These are phyloP conservation scores for Drosophila pseudotakahashii DNA, from an alignment of 2,888 invertebrate species.

Conservation along the genomic window DNA sequence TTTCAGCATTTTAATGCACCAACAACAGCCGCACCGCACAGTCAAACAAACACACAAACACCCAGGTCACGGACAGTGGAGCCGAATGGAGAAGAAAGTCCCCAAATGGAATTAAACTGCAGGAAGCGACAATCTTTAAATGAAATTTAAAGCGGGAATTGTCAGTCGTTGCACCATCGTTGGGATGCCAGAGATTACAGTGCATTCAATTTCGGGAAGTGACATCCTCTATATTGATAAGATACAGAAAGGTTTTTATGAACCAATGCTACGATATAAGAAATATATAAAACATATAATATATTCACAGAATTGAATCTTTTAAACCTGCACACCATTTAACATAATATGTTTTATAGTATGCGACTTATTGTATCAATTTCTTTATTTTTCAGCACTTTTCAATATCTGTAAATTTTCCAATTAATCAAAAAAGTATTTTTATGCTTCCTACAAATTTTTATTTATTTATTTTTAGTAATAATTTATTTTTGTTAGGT, in stretches of 20 bases:
- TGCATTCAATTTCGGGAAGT: neutral
- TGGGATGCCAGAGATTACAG: neutral
- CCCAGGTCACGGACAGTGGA: constrained; percentile 36
- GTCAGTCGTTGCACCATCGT: neutral
- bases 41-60: constrained; percentile 38
- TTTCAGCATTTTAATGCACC: constrained; percentile 78
- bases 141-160: neutral
- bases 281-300: neutral
- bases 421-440: no score
- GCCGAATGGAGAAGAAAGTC: neutral
- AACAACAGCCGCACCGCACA: constrained; percentile 50
- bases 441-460: no score
- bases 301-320: no score
- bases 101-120: constrained; percentile 8
- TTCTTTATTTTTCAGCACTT: no score
- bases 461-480: no score
- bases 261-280: neutral
- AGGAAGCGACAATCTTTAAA: neutral
- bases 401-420: no score
- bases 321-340: no score
- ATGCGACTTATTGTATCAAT: no score
- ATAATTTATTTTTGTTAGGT: no score
- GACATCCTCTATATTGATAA: neutral
- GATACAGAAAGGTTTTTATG: neutral
- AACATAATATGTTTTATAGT: no score